Percentiles rank a stretch among this genome's conserved stretches.
These are phyloP conservation scores for Montipora sp. DNA, from an alignment of 64 coral and sea anemone species.

Conservation along the genomic window DNA sequence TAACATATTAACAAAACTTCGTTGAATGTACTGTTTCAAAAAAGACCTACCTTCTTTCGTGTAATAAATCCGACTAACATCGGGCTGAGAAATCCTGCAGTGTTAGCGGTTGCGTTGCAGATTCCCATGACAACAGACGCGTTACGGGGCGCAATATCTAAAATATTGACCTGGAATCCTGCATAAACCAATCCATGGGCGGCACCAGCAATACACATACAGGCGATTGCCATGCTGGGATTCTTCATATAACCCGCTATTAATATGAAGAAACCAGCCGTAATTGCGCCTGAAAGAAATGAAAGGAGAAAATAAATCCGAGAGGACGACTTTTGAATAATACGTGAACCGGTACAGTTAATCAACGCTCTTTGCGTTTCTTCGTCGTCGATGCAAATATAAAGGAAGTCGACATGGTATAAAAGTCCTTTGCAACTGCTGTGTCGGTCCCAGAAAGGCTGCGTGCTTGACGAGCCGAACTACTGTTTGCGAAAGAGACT, in stretches of 20 bases:
- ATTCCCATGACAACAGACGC: slow-evolving; percentile 90
- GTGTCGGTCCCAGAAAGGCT: too few relatives aligned
- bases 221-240: slow-evolving; percentile 43
- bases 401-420: too few relatives aligned
- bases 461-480: too few relatives aligned
- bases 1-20: background rate
- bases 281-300: slow-evolving; percentile 10
- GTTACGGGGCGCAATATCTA: slow-evolving; percentile 85
- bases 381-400: too few relatives aligned
- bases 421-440: too few relatives aligned
- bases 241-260: slow-evolving; percentile 71
- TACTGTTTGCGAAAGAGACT: too few relatives aligned
- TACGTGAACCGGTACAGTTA: too few relatives aligned
- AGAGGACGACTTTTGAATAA: too few relatives aligned
- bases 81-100: slow-evolving; percentile 81
- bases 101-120: slow-evolving; percentile 72
- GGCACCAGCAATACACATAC: slow-evolving; percentile 66
- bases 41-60: slow-evolving; percentile 58
- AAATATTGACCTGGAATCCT: slow-evolving; percentile 96
- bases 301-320: background rate
- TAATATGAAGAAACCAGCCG: slow-evolving; percentile 72
- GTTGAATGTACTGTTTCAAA: background rate
- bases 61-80: slow-evolving; percentile 94
- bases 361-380: too few relatives aligned
- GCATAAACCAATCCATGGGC: slow-evolving; percentile 74